Evolutionary conservation across 2,113 vertebrate genomes (phyloP).

Genomic region (Illadopsis cleaveri): DNA sequence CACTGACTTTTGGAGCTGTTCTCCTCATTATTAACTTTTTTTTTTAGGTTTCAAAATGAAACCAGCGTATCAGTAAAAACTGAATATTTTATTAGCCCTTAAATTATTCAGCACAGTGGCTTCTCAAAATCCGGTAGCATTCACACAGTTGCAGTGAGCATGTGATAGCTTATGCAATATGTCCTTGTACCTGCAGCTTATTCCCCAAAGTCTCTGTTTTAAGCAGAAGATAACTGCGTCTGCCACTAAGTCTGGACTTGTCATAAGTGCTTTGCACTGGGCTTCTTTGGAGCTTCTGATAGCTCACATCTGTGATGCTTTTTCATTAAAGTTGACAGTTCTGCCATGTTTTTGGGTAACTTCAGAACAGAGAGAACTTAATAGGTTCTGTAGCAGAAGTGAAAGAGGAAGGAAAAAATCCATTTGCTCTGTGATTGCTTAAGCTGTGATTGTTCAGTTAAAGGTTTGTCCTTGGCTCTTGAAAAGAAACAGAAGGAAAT

Average conservation of each 20-base stretch:
- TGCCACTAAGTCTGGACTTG: conserved; percentile 16
- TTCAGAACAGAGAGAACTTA: not conserved
- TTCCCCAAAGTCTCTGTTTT: conserved; percentile 40
- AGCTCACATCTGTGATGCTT: not conserved
- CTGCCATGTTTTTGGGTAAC: not conserved
- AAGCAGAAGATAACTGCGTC: conserved; percentile 15
- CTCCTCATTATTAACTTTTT: not conserved
- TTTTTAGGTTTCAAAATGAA: conserved; percentile 60
- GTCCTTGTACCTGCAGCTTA: conserved; percentile 64
- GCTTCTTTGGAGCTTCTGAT: not conserved
- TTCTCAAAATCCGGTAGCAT: conserved; percentile 69
- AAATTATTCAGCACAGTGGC: conserved; percentile 73
- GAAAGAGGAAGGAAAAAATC: not conserved
- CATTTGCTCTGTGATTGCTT: not conserved
- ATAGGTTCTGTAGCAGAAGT: not conserved
- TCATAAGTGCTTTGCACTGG: not conserved
- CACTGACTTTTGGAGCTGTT: not conserved
- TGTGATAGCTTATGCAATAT: conserved; percentile 75
- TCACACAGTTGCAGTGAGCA: conserved; percentile 60
- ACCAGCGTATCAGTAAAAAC: conserved; percentile 66
- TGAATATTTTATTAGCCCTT: conserved; percentile 78
- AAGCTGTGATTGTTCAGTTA: not conserved
- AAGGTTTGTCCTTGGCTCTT: conserved; percentile 4
- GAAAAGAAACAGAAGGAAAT: not conserved
- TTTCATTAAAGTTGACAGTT: not conserved